These are phyloP conservation scores for Apis mellifera DNA, from an alignment of 1,140 invertebrate genomes.

Conservation along the genomic window DNA sequence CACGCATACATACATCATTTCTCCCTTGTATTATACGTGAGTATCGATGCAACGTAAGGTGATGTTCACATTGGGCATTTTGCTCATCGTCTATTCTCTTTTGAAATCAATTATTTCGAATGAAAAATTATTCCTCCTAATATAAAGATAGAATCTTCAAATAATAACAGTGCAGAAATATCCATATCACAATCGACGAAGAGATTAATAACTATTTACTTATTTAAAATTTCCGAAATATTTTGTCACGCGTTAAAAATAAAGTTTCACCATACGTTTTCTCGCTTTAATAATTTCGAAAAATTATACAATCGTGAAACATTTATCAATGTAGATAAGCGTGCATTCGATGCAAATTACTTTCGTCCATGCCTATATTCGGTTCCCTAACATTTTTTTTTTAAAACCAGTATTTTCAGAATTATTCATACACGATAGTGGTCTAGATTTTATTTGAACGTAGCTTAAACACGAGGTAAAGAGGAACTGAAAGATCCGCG, in stretches of 20 bases:
- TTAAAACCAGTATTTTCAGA: conserved; percentile 6
- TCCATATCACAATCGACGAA: not conserved
- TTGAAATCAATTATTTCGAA: not conserved
- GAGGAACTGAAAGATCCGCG: conserved; percentile 27
- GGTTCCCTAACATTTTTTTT: not conserved
- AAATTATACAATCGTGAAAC: conserved; percentile 9
- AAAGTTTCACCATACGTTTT: not conserved
- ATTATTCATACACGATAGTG: not conserved
- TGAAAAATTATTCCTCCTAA: not conserved
- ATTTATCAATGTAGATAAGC: conserved; percentile 18
- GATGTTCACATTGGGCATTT: conserved; percentile 24
- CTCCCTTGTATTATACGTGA: conserved; percentile 5
- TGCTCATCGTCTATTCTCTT: not conserved
- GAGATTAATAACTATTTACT: not conserved
- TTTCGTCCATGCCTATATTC: not conserved
- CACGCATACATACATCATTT: not conserved
- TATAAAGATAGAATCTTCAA: not conserved
- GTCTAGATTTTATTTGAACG: conserved; percentile 22
- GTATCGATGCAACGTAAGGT: conserved; percentile 3
- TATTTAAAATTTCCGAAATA: not conserved
- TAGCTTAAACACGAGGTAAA: conserved; percentile 25
- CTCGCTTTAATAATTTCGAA: not conserved
- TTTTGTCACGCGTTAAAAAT: not conserved
- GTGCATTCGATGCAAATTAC: conserved; percentile 17
- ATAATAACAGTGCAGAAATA: not conserved